Evolutionary conservation across 2,113 vertebrate species (phyloP), one percentile per base, ranked within the genome.

Genomic region (Indicator indicator): DNA sequence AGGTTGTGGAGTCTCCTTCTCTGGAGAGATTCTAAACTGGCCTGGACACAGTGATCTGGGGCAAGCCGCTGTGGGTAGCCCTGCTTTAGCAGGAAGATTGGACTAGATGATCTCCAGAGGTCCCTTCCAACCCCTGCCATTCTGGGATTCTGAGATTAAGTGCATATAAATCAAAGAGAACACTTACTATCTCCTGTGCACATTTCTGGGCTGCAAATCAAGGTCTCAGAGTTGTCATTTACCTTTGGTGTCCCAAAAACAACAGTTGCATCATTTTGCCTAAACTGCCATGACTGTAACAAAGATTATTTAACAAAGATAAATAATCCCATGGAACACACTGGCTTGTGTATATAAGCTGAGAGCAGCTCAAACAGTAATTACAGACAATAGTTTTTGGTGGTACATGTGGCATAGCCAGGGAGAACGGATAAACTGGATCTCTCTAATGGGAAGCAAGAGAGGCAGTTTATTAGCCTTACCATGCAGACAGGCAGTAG

Each of bases 321-420:
- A 80, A 70, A 81, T 67, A 85, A 89, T 91, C 42, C 79, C 79
- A 64, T 30, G 40, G 82, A 89, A 94, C 95, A 89, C 24, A 40
- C 46, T 91, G 93, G 88, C 68, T 44, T 44, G 42, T 44, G 15
- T 16, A 44, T 44, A 28, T 80, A 91, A 96, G 15, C 78, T 2
- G 7, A 91, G 90, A 82, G 75, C 50, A 89, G 63, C 64, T 88
- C 85, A 88, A 93, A 94, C 8, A 67, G 40, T 59, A 95, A 93
- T 91, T 85, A 83, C 24, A 73, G 79, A 52, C 75, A 85, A 71
- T 3, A 80, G 24, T 15, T 48, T 36, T 71, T 40, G 36, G 56
- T 80, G 50, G 40, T 76, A 20, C 14, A 28, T 20, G 44, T 60
- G 46, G 28, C 83, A 9, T 3, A 76, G 67, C 20, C 50, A 69